Evolutionary conservation across 2,888 invertebrate genomes (phyloP).

Genomic region (Drosophila seclusa): DNA sequence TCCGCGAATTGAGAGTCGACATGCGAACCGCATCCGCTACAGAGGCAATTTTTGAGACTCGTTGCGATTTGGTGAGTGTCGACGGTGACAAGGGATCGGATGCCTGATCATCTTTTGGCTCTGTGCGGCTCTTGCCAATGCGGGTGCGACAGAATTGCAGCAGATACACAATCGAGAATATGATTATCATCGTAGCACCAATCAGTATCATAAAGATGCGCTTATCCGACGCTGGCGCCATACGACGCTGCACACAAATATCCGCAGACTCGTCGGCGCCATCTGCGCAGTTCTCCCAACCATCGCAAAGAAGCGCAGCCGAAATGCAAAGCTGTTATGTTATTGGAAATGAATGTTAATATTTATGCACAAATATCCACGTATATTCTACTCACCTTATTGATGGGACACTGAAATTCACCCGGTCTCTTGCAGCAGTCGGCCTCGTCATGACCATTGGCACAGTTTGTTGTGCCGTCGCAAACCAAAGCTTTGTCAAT

Average conservation of each 20-base stretch:
- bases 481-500: conserved; percentile 88
- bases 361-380: neutral
- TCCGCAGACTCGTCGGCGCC: conserved; percentile 91
- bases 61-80: conserved; percentile 82
- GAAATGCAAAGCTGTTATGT: conserved; percentile 87
- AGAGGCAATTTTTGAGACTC: conserved; percentile 85
- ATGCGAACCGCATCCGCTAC: conserved; percentile 87
- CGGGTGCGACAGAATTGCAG: conserved; percentile 86
- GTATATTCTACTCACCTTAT: conserved; percentile 84
- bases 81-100: conserved; percentile 88
- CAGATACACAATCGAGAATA: conserved; percentile 86
- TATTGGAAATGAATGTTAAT: neutral
- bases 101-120: conserved; percentile 88
- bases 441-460: conserved; percentile 89
- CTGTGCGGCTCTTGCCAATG: conserved; percentile 86
- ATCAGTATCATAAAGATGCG: conserved; percentile 87
- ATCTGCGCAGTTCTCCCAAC: conserved; percentile 91
- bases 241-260: conserved; percentile 87
- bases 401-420: conserved; percentile 90
- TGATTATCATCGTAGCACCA: conserved; percentile 86
- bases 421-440: conserved; percentile 88
- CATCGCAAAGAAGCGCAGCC: conserved; percentile 89
- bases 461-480: conserved; percentile 88
- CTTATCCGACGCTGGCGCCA: conserved; percentile 85
- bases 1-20: conserved; percentile 88